Conservation (phyloP, 2,113 vertebrate genomes). For the Heterochromis multidens region DNA sequence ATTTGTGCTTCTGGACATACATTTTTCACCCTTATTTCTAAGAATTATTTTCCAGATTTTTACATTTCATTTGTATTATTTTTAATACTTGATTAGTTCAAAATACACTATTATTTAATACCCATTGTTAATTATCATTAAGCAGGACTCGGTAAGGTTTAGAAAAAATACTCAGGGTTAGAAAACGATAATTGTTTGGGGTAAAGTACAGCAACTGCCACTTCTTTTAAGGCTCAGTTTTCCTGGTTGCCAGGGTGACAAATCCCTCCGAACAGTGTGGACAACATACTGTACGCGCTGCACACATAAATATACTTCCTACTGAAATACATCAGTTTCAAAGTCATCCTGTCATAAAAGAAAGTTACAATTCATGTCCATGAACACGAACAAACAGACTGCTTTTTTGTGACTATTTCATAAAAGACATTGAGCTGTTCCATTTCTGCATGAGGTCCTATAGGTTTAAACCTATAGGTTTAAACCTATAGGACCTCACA, state of each 20-base stretch:
- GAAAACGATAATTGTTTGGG: neutral
- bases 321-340: neutral
- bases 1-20: neutral
- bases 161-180: neutral
- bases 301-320: neutral
- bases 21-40: neutral
- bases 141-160: neutral
- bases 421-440: neutral
- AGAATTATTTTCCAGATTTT: neutral
- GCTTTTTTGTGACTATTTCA: too few species aligned
- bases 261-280: neutral
- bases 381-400: too few species aligned
- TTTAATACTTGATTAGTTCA: neutral
- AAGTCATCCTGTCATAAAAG: too few species aligned
- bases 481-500: constrained; percentile 33
- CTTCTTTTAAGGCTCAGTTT: neutral
- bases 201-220: neutral
- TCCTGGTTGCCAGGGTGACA: neutral
- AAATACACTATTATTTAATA: neutral
- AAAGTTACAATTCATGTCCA: too few species aligned
- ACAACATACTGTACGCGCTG: neutral
- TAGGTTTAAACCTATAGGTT: neutral
- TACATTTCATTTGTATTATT: neutral
- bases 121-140: neutral
- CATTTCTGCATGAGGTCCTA: neutral